Percentiles rank a stretch among this genome's conserved stretches.
phyloP scores from a whole-genome alignment of 2,797 vertebrate genomes.

The Darevskia mixta region DNA sequence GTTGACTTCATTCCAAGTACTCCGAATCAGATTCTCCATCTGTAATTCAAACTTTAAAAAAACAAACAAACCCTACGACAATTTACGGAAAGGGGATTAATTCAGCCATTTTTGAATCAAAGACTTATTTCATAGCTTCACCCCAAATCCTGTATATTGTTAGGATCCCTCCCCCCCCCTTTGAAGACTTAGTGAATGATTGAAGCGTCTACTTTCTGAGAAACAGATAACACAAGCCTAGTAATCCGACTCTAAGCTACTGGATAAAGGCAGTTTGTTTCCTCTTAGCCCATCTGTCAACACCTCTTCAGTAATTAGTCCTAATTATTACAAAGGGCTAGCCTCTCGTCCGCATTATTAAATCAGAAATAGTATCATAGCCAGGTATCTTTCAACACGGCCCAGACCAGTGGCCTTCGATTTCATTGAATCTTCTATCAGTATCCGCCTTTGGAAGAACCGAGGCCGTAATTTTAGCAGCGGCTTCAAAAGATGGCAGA shows the following conservation, averaged over 20 bases:
- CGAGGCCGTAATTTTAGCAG: conserved; percentile 85
- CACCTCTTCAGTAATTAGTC: conserved; percentile 99
- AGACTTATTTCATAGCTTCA: conserved; percentile 85
- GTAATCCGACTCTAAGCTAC: conserved; percentile 99
- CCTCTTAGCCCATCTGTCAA: conserved; percentile 97
- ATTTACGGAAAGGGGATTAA: conserved; percentile 79
- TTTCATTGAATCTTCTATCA: conserved; percentile 98
- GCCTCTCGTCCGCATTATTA: conserved; percentile 99
- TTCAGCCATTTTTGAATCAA: conserved; percentile 79
- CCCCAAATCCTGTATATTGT: conserved; percentile 82
- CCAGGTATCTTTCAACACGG: conserved; percentile 96
- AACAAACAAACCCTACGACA: conserved; percentile 70
- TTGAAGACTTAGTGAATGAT: conserved; percentile 89
- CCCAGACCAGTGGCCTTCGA: conserved; percentile 94
- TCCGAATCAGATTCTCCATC: conserved; percentile 71
- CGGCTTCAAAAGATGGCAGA: conserved; percentile 89
- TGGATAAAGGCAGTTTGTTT: conserved; percentile 99
- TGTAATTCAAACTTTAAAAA: conserved; percentile 76
- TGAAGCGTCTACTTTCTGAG: conserved; percentile 91
- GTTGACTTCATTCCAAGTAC: conserved; percentile 42
- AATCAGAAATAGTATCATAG: conserved; percentile 96
- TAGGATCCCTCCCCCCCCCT: conserved; percentile 77
- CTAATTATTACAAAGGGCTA: conserved; percentile 99
- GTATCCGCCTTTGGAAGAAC: conserved; percentile 83
- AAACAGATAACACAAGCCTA: conserved; percentile 96